Evolutionary conservation across 2,888 invertebrate genomes (phyloP), one percentile per base, ranked within the genome.

Genomic region (Tholera decimalis): DNA sequence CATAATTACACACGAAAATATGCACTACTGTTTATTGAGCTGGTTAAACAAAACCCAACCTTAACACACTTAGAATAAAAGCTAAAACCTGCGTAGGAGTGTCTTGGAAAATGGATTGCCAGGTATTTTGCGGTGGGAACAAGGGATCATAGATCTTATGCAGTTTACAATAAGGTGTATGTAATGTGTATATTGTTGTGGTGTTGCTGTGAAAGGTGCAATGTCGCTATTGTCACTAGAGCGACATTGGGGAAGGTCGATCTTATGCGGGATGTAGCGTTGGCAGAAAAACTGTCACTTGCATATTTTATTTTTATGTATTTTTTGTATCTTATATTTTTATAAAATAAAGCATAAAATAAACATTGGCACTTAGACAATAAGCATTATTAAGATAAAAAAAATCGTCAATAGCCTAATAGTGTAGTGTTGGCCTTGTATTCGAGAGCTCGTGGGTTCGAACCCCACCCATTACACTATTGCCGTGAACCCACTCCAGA

Each of bases 241-340:
- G 60, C 69, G 83, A 83, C 84, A 84, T 83, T 82, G 79, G 33
- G 55, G 61, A 77, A 85, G 84, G 84, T 80, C 76, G 55, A 22
- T 15, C 24, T 62, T 65, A 71, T 74, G 68, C 59, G 73, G 74
- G 69, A 51, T 35, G 83, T 78, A 83, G 18, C 18, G 81, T 60
- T 44, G 6, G 65, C 74, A 83, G 24, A 59, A 64, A 35, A 71
- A 44, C 1, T 11, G 18, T 8, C 6, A 18, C 13, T 30, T 28
- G 24, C 2, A 28, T 46, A 37, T 15, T 24, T 33, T 11, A 41
- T 9, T 18, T 11, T 41, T 43, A 2, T 41, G 13, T 30, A 8
- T 8, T 13, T 33, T 33, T 33, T n/a, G n/a, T n/a, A n/a, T n/a
- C n/a, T n/a, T n/a, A n/a, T n/a, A n/a, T n/a, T n/a, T n/a, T n/a